Evolutionary conservation across 2,888 invertebrate genomes (phyloP).

Genomic region (Caenorhabditis sinica): DNA sequence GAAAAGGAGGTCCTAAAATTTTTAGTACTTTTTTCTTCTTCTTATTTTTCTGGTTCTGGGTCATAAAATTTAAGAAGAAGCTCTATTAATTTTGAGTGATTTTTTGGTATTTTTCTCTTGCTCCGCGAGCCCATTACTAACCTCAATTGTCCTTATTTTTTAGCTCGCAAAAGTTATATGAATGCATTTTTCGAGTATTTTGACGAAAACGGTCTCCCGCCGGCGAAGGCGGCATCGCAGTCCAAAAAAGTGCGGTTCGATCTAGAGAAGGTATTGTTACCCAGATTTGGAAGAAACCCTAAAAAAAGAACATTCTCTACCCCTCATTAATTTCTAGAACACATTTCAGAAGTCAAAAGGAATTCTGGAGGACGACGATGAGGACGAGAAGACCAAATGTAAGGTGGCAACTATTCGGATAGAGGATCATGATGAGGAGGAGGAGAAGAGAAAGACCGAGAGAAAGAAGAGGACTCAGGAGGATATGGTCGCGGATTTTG

Average conservation of each 20-base stretch:
- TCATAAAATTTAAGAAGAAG: background rate
- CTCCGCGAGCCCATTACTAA: background rate
- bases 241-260: conserved; percentile 62
- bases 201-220: conserved; percentile 61
- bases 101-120: too few species aligned
- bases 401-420: conserved; percentile 66
- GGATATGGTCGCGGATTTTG: conserved; percentile 77
- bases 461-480: conserved; percentile 75
- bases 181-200: conserved; percentile 69
- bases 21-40: background rate
- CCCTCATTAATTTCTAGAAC: conserved; percentile 19
- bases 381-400: conserved; percentile 52
- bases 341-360: conserved; percentile 63
- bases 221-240: conserved; percentile 21
- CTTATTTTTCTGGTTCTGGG: background rate
- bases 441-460: conserved; percentile 67
- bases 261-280: conserved; percentile 46
- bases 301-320: background rate
- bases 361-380: conserved; percentile 48
- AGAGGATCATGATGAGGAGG: conserved; percentile 65
- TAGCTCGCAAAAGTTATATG: conserved; percentile 30
- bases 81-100: background rate
- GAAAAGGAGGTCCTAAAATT: background rate
- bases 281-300: background rate
- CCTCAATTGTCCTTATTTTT: background rate